These are phyloP conservation scores for Drymodes brunneopygia DNA, from an alignment of 2,113 vertebrate genomes.

Conservation along the genomic window DNA sequence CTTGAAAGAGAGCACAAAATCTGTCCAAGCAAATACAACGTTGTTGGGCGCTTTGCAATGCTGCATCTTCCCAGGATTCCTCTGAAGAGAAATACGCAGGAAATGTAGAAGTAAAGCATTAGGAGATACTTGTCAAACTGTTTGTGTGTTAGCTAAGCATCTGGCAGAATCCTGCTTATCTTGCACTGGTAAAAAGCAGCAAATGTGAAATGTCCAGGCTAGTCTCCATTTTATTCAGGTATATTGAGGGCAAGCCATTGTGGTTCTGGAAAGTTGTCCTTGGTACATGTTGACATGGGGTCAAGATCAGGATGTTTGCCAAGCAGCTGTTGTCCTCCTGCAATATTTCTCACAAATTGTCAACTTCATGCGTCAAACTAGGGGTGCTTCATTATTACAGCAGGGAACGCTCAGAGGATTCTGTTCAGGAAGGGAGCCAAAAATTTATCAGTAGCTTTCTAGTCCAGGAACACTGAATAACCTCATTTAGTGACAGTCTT, in stretches of 20 bases:
- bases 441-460: not conserved
- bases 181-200: not conserved
- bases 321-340: not conserved
- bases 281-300: rapidly evolving
- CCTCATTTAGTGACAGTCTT: not conserved
- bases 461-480: not conserved
- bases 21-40: not conserved
- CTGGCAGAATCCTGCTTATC: not conserved
- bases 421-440: not conserved
- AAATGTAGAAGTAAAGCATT: not conserved
- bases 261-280: not conserved
- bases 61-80: not conserved
- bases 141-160: not conserved
- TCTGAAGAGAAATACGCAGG: not conserved
- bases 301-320: not conserved
- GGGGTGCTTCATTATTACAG: not conserved
- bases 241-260: not conserved
- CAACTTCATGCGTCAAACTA: rapidly evolving
- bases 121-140: not conserved
- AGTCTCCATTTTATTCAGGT: not conserved
- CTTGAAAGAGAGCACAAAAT: slow-evolving; percentile 24
- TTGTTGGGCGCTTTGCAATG: not conserved
- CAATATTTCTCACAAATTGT: not conserved
- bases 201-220: not conserved
- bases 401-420: not conserved